Base-by-base conservation (phyloP, 2,797 vertebrate genomes). In the Antrozous pallidus region DNA sequence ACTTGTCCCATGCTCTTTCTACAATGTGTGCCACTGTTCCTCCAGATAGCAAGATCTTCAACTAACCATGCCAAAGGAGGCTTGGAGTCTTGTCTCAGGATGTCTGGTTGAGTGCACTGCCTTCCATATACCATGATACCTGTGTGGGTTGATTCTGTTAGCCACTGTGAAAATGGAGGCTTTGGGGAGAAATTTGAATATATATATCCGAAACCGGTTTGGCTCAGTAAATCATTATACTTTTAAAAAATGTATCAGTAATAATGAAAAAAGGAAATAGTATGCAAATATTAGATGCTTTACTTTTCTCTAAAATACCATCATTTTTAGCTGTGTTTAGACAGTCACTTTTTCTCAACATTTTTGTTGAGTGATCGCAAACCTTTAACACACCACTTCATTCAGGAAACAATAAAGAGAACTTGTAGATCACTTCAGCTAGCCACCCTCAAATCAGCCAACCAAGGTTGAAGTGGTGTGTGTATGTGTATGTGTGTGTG, bases 281-380 rank as follows among this genome's bases (percentile, higher is more conserved):
- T 8, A 40, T 40, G 22, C 13, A 75, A 40, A 92, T 93, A 69
- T 54, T 38, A 71, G 91, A 81, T 17, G 22, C 22, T 92, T 91
- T 38, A 28, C n/a, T 63, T 81, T 87, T 83, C 77, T 71, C 24
- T 80, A 67, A 87, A 89, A 51, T 63, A 74, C 47, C 18, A 63
- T 36, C 11, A 28, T 90, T 84, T 73, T n/a, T n/a, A n/a, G n/a
- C n/a, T n/a, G n/a, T 80, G 47, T 94, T 90, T 78, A 11, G 82
- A 79, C 31, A 88, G 65, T 36, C 28, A 24, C 18, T 22, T 47
- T 91, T 94, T 77, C 90, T 91, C 61, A 84, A 6, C 36, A 36
- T 87, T 77, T 82, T 45, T 92, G 63, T 79, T 56, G 75, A 87
- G 42, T 11, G 38, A 18, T 71, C 69, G 81, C 17, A 33, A 69